These are phyloP conservation scores for Dolomedes plantarius DNA, from an alignment of 2,888 invertebrate genomes.

Conservation along the genomic window DNA sequence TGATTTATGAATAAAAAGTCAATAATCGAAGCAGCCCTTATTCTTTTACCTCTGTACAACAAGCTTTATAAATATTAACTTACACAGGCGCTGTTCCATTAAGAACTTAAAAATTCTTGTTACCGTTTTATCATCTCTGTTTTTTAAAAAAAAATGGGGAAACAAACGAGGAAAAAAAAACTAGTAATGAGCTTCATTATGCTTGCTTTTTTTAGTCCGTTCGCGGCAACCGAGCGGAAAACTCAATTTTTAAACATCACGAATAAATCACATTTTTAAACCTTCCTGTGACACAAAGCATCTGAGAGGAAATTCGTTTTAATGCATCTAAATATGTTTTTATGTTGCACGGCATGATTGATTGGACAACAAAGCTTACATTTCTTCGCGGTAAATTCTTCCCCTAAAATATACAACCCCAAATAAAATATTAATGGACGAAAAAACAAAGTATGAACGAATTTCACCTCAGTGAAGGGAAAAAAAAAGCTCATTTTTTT, in stretches of 20 bases:
- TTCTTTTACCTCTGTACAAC: not conserved
- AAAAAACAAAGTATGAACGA: not conserved
- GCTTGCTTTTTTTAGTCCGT: not conserved
- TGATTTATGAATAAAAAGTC: not conserved
- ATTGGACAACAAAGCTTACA: not conserved
- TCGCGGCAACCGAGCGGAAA: not conserved
- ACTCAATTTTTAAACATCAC: not conserved
- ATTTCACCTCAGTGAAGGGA: not conserved
- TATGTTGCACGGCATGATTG: not conserved
- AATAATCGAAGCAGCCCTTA: not conserved
- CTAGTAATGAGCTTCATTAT: not conserved
- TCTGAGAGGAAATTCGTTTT: not conserved
- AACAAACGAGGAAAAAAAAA: not conserved
- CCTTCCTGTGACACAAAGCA: not conserved
- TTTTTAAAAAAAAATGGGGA: too few relatives aligned
- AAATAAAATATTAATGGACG: constrained; percentile 14
- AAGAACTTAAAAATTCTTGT: not conserved
- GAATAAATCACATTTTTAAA: not conserved
- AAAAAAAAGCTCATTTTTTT: not conserved
- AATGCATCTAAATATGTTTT: not conserved
- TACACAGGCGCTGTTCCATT: not conserved
- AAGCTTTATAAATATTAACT: not conserved
- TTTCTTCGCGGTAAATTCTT: not conserved
- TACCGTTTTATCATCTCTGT: not conserved
- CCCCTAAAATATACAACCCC: not conserved